Evolutionary conservation across 35 echinoderm and acorn worm species (phyloP), one percentile per base, ranked within the genome.

Genomic region (Patiria miniata): DNA sequence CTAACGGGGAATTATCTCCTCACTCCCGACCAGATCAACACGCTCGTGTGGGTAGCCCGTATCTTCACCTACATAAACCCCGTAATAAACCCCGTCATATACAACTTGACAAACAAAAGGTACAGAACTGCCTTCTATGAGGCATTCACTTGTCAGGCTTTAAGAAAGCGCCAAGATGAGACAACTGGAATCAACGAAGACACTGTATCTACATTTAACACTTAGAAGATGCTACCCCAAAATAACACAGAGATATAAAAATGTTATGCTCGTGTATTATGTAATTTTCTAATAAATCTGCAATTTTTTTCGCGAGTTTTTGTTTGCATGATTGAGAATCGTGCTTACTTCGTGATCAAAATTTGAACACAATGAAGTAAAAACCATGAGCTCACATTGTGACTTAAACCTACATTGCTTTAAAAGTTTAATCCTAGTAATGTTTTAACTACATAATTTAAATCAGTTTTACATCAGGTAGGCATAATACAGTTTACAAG

Each of bases 51-150:
- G 54, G 61, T 90, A 12, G 78, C 40, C 26, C 93, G 93, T 4
- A 81, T 94, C 37, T 40, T 90, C 22, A 85, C 76, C 17, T 94
- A 94, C 61, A 77, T 94, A 28, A 94, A 94, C 61, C 77, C 93
- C 1, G 82, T 79, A 15, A 60, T 94, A 12, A 94, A 94, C 38
- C 93, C 93, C 8, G 29, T 90, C 40, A 56, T 94, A 9, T 94
- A 94, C 40, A 90, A 79, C 23, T 15, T 86, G 28, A 82, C 61
- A 2, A 94, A 89, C 56, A 21, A 39, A 47, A 61, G 58, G 33
- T 94, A 94, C 59, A 44, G 93, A 16, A 83, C 39, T 16, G 87
- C 87, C 8, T 94, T 73, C 39, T 36, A 39, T 1, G 58, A 94
- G 22, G 83, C 93, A 8, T 86, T 90, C 19, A 22, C 23, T 0